Evolutionary conservation across 2,113 vertebrate species (phyloP), one percentile per base, ranked within the genome.

Genomic region (Ictidomys tridecemlineatus): DNA sequence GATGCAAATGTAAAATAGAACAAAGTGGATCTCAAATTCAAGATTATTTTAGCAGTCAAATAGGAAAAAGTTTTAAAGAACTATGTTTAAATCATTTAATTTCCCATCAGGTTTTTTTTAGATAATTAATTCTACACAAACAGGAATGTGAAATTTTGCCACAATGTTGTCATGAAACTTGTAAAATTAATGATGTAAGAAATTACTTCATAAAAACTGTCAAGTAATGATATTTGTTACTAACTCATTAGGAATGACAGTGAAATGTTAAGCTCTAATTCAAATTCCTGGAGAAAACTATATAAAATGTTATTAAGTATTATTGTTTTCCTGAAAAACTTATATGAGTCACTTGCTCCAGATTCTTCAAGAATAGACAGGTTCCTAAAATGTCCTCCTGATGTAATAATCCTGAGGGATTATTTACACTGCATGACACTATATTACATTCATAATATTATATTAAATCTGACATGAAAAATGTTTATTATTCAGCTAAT

Each of bases 101-200:
- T 61, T 92, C 0, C 4, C 37, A 48, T 82, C 7, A 77, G 9
- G n/a, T n/a, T n/a, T 20, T 80, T 90, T 70, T 82, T 79, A 87
- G 34, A 24, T 67, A 89, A 85, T 77, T 88, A 32, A 77, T 93
- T 88, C 14, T 30, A 87, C 34, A 76, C 76, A 48, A 69, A n/a
- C 30, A 61, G 12, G 6, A 94, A 91, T 94, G 30, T 76, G 4
- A 85, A 88, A 91, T 65, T 28, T 95, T 85, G 17, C 17, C 26
- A 8, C 56, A 86, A 37, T 2, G 16, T 72, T 61, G 10, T 80
- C 20, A 72, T 26, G 45, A 87, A 92, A 88, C 91, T 39, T 91
- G 1, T 82, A n/a, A 91, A 90, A 85, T 73, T 97, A 94, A 70
- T 96, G 56, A 79, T 45, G 10, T 83, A 94, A 69, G 85, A 87